These are phyloP conservation scores for Parnassius smintheus DNA, from an alignment of 2,888 invertebrate species.

Conservation along the genomic window DNA sequence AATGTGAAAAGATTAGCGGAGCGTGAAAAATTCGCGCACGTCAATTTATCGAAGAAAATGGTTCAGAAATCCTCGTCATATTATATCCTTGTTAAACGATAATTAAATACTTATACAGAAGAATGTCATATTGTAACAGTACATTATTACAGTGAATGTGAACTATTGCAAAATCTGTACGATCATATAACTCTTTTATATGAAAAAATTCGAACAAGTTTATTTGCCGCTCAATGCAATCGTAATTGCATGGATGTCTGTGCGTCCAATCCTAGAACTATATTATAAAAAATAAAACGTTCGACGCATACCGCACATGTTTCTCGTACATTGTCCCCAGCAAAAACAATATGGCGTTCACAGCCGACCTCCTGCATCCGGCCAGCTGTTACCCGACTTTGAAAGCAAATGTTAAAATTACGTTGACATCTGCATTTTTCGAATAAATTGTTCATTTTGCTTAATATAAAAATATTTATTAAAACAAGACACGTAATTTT, in stretches of 20 bases:
- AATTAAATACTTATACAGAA: too few species aligned
- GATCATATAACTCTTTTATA: too few species aligned
- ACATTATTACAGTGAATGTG: too few species aligned
- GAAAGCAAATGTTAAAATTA: neutral
- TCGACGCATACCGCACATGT: constrained; percentile 17
- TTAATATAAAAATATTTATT: neutral
- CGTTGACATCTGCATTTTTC: constrained; percentile 14
- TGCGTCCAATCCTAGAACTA: constrained; percentile 4
- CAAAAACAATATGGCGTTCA: constrained; percentile 30
- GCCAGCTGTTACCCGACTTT: constrained; percentile 32
- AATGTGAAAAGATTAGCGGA: neutral
- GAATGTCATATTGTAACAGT: too few species aligned
- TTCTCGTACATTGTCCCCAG: constrained; percentile 23
- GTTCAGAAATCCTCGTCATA: too few species aligned
- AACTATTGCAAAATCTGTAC: too few species aligned
- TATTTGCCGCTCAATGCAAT: neutral
- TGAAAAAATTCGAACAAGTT: too few species aligned
- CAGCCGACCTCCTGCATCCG: constrained; percentile 37
- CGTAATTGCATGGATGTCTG: neutral
- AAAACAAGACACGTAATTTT: too few species aligned
- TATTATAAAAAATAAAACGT: constrained; percentile 11
- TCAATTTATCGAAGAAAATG: constrained; percentile 1
- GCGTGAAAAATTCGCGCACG: constrained; percentile 3
- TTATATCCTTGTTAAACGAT: too few species aligned
- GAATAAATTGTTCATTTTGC: constrained; percentile 12